Conservation (phyloP, 2,797 vertebrate genomes). For the Phoxinus dragarum region DNA sequence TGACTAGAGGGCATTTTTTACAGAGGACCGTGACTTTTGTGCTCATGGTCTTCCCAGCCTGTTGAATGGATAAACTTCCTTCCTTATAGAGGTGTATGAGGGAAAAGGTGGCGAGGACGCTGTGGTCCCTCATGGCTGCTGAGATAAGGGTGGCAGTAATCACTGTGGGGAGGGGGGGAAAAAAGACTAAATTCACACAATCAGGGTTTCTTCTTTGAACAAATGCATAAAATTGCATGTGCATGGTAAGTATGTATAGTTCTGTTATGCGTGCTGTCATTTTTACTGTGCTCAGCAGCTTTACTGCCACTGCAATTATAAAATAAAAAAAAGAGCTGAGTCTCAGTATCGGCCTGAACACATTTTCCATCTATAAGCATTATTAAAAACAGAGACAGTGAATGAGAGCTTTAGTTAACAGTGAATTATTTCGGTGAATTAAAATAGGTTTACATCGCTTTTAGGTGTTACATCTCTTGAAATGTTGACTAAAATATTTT, state of each 20-base stretch:
- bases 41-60: constrained; percentile 86
- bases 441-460: neutral
- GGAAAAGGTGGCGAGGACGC: constrained; percentile 80
- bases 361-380: constrained; percentile 29
- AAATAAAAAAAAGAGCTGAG: constrained; percentile 40
- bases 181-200: neutral
- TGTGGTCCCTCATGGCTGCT: constrained; percentile 72
- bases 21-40: constrained; percentile 80
- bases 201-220: constrained; percentile 36
- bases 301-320: constrained; percentile 28
- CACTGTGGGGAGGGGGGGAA: constrained; percentile 65
- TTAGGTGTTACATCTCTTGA: neutral
- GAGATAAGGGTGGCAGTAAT: constrained; percentile 83
- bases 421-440: neutral
- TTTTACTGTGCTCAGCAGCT: constrained; percentile 32
- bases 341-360: constrained; percentile 25
- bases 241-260: constrained; percentile 20
- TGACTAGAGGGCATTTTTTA: constrained; percentile 85
- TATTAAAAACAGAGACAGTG: constrained; percentile 19
- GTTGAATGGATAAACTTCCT: constrained; percentile 83
- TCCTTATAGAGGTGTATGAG: constrained; percentile 86
- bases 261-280: neutral
- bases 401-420: constrained; percentile 21
- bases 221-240: constrained; percentile 19
- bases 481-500: neutral